Conservation (phyloP, 2,113 vertebrate species). For the Marcusenius ussheri region DNA sequence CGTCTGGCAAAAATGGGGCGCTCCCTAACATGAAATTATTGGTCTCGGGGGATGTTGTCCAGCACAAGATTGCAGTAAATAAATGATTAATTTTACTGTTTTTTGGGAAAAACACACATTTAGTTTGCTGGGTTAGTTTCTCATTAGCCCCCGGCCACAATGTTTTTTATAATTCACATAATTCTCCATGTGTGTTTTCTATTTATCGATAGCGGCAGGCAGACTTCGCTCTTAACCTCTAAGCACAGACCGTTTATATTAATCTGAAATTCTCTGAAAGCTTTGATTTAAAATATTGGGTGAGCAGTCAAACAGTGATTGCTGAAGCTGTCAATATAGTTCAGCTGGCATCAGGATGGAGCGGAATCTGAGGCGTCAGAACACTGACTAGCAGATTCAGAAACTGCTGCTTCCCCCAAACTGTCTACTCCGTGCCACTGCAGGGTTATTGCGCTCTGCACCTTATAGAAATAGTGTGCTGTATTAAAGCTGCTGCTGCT, state of each 20-base stretch:
- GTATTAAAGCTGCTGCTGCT: not conserved
- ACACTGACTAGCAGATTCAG: not conserved
- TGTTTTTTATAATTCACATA: not conserved
- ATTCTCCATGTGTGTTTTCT: not conserved
- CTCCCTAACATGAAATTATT: not conserved
- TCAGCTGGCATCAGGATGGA: not conserved
- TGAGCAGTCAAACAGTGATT: not conserved
- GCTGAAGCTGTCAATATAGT: not conserved
- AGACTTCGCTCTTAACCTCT: not conserved
- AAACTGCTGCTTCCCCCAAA: not conserved
- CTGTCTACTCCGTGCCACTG: not conserved
- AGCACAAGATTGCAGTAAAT: not conserved
- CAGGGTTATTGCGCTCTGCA: not conserved
- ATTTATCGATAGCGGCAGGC: not conserved
- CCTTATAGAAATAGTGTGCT: not conserved
- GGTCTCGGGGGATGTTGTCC: not conserved
- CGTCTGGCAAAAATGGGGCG: not conserved
- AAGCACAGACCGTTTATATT: not conserved
- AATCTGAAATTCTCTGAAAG: not conserved
- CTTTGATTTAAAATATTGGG: not conserved
- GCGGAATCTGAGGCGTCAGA: not conserved
- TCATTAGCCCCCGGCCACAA: not conserved
- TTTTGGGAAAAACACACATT: not conserved
- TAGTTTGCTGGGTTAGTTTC: not conserved
- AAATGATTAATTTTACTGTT: not conserved